Evolutionary conservation across 2,113 vertebrate species (phyloP).

Genomic region (Tangachromis dhanisi): DNA sequence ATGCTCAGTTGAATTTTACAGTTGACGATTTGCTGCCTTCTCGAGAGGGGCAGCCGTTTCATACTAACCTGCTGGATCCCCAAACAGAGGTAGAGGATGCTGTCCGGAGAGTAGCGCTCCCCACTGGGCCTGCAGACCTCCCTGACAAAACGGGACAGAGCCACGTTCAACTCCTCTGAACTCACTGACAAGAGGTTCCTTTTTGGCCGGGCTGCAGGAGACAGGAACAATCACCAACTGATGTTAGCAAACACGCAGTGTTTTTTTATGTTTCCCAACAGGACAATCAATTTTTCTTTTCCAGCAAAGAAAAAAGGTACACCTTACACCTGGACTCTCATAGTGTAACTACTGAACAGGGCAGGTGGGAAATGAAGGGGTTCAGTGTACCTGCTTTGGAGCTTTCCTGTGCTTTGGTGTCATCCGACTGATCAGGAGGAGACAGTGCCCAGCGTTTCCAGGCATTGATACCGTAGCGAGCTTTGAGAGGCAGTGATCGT

Average conservation of each 20-base stretch:
- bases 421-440: conserved; percentile 57
- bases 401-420: conserved; percentile 72
- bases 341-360: not conserved
- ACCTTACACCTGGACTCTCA: not conserved
- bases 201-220: conserved; percentile 79
- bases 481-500: conserved; percentile 82
- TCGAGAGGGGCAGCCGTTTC: not conserved
- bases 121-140: conserved; percentile 88
- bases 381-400: conserved; percentile 72
- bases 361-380: not conserved
- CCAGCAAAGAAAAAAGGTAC: not conserved
- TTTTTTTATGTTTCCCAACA: not conserved
- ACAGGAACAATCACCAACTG: conserved; percentile 5
- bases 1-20: not conserved
- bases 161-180: conserved; percentile 78
- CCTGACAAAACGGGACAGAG: conserved; percentile 84
- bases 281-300: not conserved
- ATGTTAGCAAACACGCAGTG: not conserved
- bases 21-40: not conserved
- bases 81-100: conserved; percentile 96
- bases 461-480: conserved; percentile 84
- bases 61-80: conserved; percentile 93
- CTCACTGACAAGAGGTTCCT: conserved; percentile 82
- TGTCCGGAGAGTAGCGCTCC: conserved; percentile 90
- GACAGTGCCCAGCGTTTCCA: conserved; percentile 93